Percentiles rank a stretch among this genome's conserved stretches.
These are phyloP conservation scores for Hirtodrosophila cameraria DNA, from an alignment of 2,888 invertebrate species.

Conservation along the genomic window DNA sequence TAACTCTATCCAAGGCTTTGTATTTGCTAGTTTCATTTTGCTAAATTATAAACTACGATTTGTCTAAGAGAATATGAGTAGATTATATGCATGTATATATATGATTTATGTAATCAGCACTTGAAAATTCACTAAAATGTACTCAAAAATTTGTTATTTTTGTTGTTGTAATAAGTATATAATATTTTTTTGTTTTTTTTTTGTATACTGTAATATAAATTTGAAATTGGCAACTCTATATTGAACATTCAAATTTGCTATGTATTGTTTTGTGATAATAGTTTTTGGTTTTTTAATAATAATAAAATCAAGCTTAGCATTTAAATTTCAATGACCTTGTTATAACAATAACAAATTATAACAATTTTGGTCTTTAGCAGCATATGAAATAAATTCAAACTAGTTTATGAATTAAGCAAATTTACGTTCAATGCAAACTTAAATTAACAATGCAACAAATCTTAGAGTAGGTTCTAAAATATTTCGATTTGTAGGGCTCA, in stretches of 20 bases:
- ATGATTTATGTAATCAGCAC: conserved; percentile 71
- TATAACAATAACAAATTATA: conserved; percentile 33
- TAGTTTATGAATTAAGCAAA: conserved; percentile 55
- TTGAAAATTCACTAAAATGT: conserved; percentile 77
- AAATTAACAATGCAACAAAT: conserved; percentile 52
- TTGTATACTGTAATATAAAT: conserved; percentile 40
- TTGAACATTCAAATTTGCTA: conserved; percentile 79
- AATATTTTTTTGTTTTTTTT: conserved; percentile 24
- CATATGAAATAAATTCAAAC: conserved; percentile 36
- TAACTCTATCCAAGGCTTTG: conserved; percentile 61
- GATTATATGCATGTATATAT: conserved; percentile 53
- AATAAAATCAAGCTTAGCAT: conserved; percentile 51
- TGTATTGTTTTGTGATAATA: conserved; percentile 48
- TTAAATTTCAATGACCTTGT: conserved; percentile 16
- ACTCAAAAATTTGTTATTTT: conserved; percentile 35
- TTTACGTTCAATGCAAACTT: conserved; percentile 48
- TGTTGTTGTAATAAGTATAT: conserved; percentile 21
- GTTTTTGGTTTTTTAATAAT: conserved; percentile 13
- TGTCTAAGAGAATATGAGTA: conserved; percentile 69
- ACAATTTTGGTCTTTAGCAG: conserved; percentile 32
- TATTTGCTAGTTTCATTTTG: conserved; percentile 41
- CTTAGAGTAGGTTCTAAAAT: conserved; percentile 12
- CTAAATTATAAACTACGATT: conserved; percentile 67
- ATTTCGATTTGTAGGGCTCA: neutral
- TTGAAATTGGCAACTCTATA: conserved; percentile 69